phyloP scores from a whole-genome alignment of 2,888 invertebrate genomes.

The Caenorhabditis drosophilae region DNA sequence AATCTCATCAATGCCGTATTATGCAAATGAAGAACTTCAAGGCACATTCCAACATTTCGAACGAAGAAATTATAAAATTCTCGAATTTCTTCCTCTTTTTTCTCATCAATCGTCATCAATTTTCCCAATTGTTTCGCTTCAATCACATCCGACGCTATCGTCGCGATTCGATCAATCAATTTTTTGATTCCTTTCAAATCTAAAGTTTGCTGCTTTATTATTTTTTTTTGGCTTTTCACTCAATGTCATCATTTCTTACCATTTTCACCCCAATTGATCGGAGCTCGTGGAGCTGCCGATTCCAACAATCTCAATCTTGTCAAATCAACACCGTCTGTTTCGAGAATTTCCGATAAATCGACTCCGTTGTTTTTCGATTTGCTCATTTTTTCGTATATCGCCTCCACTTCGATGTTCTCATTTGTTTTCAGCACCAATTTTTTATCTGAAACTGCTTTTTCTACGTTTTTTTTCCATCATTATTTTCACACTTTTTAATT shows the following conservation, averaged over 20 bases:
- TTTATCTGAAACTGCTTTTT: neutral
- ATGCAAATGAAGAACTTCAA: conserved; percentile 63
- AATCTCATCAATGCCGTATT: conserved; percentile 61
- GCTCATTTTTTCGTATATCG: conserved; percentile 97
- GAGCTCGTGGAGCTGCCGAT: conserved; percentile 86
- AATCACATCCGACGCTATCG: conserved; percentile 52
- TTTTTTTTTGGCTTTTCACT: too few relatives aligned
- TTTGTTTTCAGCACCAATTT: conserved; percentile 17
- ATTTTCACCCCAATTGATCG: conserved; percentile 85
- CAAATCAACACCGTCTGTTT: conserved; percentile 85
- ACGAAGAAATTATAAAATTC: conserved; percentile 64
- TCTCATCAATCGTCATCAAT: neutral
- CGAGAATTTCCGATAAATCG: conserved; percentile 74
- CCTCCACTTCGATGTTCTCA: conserved; percentile 72
- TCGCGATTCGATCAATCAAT: conserved; percentile 56
- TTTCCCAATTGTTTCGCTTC: conserved; percentile 18
- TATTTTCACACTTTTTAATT: neutral
- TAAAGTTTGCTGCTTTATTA: conserved; percentile 2
- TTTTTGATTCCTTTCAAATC: conserved; percentile 59
- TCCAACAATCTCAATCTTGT: conserved; percentile 86
- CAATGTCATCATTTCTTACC: conserved; percentile 75
- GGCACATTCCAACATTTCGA: conserved; percentile 56
- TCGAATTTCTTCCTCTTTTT: conserved; percentile 38
- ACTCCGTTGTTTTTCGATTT: conserved; percentile 94
- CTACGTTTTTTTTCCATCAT: conserved; percentile 14